Percentiles rank a stretch among this genome's conserved stretches.
Conservation (phyloP, 1,140 invertebrate species). For the Zeugodacus cucurbitae region DNA sequence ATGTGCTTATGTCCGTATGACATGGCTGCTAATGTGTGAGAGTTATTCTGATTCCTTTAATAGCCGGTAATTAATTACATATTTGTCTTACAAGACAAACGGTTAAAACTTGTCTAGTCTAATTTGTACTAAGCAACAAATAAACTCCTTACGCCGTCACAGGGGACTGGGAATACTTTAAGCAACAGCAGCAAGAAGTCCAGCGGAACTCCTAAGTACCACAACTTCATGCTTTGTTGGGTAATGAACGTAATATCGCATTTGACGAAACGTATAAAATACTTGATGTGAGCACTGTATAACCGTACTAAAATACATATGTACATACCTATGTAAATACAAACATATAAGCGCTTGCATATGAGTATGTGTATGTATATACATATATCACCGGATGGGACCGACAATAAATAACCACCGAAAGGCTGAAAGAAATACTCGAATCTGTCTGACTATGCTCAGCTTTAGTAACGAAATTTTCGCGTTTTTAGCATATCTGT, state of each 20-base stretch:
- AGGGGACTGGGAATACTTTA: not conserved
- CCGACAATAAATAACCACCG: constrained; percentile 54
- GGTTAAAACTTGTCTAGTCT: constrained; percentile 44
- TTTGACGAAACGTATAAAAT: constrained; percentile 28
- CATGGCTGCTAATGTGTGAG: not conserved
- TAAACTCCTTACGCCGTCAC: not conserved
- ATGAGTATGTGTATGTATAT: not conserved
- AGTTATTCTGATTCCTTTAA: constrained; percentile 57
- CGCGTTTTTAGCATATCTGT: not conserved
- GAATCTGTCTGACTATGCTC: not conserved
- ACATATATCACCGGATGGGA: constrained; percentile 43
- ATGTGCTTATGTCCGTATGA: too few species aligned
- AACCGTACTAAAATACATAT: not conserved
- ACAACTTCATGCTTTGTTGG: not conserved
- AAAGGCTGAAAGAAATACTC: not conserved
- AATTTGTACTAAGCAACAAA: constrained; percentile 16
- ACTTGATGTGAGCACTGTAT: not conserved
- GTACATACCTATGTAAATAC: not conserved
- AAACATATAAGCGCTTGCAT: not conserved
- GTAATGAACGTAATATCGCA: not conserved
- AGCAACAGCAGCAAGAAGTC: not conserved
- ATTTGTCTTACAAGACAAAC: constrained; percentile 66
- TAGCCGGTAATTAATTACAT: constrained; percentile 63
- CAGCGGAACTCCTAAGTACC: not conserved
- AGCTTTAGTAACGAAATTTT: not conserved